A percentile compares a stretch with the other conserved stretches of the same genome.
Evolutionary conservation across 2,113 vertebrate genomes (phyloP).

Genomic region (Perccottus glenii): DNA sequence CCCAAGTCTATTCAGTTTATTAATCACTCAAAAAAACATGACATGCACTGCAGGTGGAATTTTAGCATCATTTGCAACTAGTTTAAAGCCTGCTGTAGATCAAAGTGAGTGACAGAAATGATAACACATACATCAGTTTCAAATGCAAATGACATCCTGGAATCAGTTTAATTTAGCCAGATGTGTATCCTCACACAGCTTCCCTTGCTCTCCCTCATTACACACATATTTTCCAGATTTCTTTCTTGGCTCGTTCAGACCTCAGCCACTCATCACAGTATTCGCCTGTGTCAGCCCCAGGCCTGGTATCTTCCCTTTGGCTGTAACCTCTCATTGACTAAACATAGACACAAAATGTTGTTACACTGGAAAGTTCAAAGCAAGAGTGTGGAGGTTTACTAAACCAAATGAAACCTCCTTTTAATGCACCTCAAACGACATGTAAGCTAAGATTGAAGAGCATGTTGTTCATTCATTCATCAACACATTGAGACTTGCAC

Average conservation of each 20-base stretch:
- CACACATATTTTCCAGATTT: conserved; percentile 51
- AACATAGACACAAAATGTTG: conserved; percentile 13
- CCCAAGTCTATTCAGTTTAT: conserved; percentile 18
- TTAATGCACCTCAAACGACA: too few species aligned
- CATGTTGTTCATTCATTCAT: too few species aligned
- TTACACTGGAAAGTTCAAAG: not conserved
- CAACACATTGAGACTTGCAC: too few species aligned
- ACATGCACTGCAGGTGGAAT: conserved; percentile 28
- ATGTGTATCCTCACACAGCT: conserved; percentile 36
- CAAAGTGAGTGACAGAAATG: conserved; percentile 32
- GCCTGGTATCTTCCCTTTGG: conserved; percentile 8
- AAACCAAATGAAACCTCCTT: too few species aligned
- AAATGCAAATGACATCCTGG: conserved; percentile 24
- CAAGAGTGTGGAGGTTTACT: too few species aligned
- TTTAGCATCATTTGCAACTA: conserved; percentile 5
- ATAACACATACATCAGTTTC: conserved; percentile 25
- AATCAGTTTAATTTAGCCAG: conserved; percentile 33
- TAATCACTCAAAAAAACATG: not conserved
- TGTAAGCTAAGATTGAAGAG: too few species aligned
- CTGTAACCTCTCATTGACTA: conserved; percentile 14
- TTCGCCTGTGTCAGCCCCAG: conserved; percentile 12
- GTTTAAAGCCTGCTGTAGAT: conserved; percentile 13
- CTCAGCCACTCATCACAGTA: conserved; percentile 14
- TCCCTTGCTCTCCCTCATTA: conserved; percentile 36
- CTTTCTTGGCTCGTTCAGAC: conserved; percentile 53